Evolutionary conservation across 2,797 vertebrate genomes (phyloP).

Genomic region (Cottoperca gobio): DNA sequence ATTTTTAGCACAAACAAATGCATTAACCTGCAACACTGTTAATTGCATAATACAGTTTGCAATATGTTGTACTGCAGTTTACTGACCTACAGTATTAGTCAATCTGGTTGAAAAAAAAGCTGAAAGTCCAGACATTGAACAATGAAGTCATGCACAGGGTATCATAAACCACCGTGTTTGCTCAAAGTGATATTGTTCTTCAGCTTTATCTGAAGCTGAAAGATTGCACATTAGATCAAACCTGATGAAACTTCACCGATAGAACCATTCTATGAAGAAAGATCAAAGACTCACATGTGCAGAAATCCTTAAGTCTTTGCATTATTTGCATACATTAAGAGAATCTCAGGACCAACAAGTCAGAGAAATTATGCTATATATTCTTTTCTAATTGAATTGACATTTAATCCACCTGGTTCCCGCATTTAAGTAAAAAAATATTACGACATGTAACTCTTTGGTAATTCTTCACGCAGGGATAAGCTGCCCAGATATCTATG

Average conservation of each 20-base stretch:
- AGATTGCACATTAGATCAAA: conserved; percentile 48
- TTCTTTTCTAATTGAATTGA: background rate
- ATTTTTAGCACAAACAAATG: background rate
- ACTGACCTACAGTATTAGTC: conserved; percentile 47
- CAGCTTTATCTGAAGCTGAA: conserved; percentile 53
- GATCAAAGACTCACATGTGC: conserved; percentile 9
- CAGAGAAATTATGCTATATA: background rate
- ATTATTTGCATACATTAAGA: background rate
- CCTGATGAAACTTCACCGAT: conserved; percentile 38
- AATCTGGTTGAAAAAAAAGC: conserved; percentile 59
- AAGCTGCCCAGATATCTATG: background rate
- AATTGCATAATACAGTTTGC: conserved; percentile 6
- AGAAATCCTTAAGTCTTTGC: background rate
- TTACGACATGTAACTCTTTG: background rate
- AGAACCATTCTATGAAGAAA: conserved; percentile 1
- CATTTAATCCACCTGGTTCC: background rate
- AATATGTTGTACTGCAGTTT: conserved; percentile 31
- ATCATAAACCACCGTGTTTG: conserved; percentile 53
- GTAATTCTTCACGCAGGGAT: background rate
- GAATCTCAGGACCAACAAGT: background rate
- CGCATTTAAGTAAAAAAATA: background rate
- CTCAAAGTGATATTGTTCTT: conserved; percentile 44
- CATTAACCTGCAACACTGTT: background rate
- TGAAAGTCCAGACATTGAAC: conserved; percentile 78
- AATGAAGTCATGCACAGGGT: conserved; percentile 64